Conservation (phyloP, 2,888 invertebrate genomes). For the Malachius bipustulatus region DNA sequence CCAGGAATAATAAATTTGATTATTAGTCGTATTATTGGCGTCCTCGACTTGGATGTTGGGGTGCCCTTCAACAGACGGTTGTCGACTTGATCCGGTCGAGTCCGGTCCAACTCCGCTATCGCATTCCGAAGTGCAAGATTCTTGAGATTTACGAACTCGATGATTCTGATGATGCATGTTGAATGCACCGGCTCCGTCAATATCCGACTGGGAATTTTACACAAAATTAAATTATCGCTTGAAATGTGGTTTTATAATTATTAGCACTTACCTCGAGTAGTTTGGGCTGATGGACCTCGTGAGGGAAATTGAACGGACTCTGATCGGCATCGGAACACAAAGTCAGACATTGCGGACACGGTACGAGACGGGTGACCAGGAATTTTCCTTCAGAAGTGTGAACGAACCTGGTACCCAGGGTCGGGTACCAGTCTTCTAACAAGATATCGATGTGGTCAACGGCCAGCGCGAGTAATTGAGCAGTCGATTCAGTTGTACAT, state of each 20-base stretch:
- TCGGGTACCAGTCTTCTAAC: conserved; percentile 97
- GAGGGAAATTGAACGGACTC: conserved; percentile 22
- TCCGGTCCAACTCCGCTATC: conserved; percentile 84
- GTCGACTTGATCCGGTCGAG: conserved; percentile 64
- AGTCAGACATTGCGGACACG: conserved; percentile 80
- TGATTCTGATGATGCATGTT: too few species aligned
- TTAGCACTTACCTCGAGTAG: not conserved
- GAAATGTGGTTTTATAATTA: not conserved
- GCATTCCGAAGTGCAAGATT: conserved; percentile 69
- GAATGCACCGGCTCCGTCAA: too few species aligned
- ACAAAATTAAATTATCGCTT: not conserved
- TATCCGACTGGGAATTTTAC: too few species aligned
- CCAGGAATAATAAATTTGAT: conserved; percentile 56
- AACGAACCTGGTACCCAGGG: conserved; percentile 89
- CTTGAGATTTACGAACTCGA: conserved; percentile 44
- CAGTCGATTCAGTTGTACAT: conserved; percentile 66
- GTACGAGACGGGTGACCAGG: conserved; percentile 83
- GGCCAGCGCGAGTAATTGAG: conserved; percentile 72
- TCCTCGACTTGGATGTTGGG: conserved; percentile 38
- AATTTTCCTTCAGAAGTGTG: conserved; percentile 95
- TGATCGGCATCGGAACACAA: conserved; percentile 34
- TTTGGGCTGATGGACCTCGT: conserved; percentile 16
- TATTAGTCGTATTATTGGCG: conserved; percentile 21
- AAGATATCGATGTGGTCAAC: conserved; percentile 94
- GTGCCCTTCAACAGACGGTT: conserved; percentile 72